These are phyloP conservation scores for Aphodius granarius DNA, from an alignment of 2,888 invertebrate genomes.

Conservation along the genomic window DNA sequence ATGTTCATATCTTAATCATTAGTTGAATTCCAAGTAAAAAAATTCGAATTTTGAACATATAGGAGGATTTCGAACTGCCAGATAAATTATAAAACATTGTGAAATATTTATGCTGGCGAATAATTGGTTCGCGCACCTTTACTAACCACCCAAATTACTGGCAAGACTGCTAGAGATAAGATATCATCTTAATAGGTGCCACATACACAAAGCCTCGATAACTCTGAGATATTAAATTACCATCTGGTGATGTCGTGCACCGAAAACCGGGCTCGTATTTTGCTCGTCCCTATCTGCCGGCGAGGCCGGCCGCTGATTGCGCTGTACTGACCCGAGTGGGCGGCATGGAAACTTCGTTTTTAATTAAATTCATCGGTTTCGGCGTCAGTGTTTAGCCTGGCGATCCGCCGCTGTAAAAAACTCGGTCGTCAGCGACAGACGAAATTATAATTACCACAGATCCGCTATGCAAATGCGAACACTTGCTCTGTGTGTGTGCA, in stretches of 20 bases:
- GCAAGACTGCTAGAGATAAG: no score
- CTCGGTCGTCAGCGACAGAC: constrained; percentile 9
- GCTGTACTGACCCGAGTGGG: neutral
- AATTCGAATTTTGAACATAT: no score
- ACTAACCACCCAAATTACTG: no score
- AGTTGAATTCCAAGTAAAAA: no score
- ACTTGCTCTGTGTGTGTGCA: neutral
- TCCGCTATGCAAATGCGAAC: constrained; percentile 10
- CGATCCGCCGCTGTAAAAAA: neutral
- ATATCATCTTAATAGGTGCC: neutral
- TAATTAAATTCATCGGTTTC: constrained; percentile 10
- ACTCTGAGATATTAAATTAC: neutral
- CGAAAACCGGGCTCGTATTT: neutral
- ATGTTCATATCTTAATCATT: no score
- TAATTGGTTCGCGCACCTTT: no score
- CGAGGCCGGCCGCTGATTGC: neutral
- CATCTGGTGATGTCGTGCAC: neutral
- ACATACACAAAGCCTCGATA: neutral
- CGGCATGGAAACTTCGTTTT: neutral
- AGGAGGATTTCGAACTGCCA: no score
- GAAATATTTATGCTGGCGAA: no score
- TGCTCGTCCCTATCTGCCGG: neutral
- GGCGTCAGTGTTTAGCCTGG: neutral
- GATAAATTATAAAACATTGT: no score
- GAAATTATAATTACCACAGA: constrained; percentile 10